phyloP scores from a whole-genome alignment of 1,140 invertebrate genomes.

The Procambarus virginalis region DNA sequence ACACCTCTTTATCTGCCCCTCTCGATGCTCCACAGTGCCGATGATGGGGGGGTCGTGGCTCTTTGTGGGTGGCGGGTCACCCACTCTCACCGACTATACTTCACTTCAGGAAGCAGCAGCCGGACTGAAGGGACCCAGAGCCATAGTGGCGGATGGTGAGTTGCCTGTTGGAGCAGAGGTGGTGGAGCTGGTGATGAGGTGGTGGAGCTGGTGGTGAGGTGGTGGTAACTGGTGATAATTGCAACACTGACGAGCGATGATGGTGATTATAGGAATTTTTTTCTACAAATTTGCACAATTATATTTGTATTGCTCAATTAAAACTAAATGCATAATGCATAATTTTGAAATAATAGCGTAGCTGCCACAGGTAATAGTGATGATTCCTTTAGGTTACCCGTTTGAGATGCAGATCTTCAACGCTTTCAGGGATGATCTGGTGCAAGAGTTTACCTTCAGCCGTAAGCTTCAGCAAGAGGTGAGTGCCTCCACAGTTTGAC shows the following conservation, averaged over 20 bases:
- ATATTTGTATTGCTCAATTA: too few relatives aligned
- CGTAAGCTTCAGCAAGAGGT: background rate
- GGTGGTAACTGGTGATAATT: too few relatives aligned
- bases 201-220: too few relatives aligned
- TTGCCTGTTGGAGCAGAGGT: background rate
- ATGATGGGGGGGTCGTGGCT: background rate
- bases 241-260: too few relatives aligned
- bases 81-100: background rate
- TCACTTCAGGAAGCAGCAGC: conserved; percentile 22
- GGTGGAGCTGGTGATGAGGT: too few relatives aligned
- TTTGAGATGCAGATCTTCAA: conserved; percentile 38
- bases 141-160: conserved; percentile 18
- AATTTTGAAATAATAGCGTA: too few relatives aligned
- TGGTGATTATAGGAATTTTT: too few relatives aligned
- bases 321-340: too few relatives aligned
- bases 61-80: background rate
- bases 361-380: too few relatives aligned
- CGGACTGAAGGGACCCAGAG: conserved; percentile 14
- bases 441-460: conserved; percentile 27
- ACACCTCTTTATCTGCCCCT: too few relatives aligned
- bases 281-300: too few relatives aligned
- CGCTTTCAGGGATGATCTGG: conserved; percentile 20
- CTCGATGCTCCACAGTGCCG: background rate
- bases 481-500: background rate
- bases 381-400: conserved; percentile 1